Conservation (phyloP, 2,113 vertebrate genomes). For the Okapia johnstoni region DNA sequence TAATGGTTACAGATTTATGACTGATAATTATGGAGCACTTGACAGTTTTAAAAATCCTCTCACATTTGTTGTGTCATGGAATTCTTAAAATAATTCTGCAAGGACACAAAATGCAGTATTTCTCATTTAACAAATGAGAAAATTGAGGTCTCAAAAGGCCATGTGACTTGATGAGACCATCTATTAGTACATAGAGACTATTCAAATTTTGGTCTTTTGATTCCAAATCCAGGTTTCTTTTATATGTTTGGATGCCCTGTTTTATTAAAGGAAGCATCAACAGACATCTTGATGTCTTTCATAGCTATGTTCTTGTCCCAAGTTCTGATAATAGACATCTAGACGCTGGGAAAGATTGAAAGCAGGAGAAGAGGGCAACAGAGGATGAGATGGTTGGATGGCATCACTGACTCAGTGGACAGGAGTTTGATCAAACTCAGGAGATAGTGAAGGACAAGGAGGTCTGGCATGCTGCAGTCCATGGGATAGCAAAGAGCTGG, state of each 20-base stretch:
- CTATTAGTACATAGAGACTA: not conserved
- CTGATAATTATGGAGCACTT: not conserved
- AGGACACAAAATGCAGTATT: not conserved
- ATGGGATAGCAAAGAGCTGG: not conserved
- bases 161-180: not conserved
- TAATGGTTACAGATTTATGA: not conserved
- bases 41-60: not conserved
- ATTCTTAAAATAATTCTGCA: not conserved
- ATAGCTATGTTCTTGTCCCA: not conserved
- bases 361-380: not conserved
- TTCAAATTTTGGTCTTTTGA: not conserved
- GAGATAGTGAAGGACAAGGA: not conserved
- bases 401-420: not conserved
- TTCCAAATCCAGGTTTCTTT: not conserved
- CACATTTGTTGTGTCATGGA: not conserved
- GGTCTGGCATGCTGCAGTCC: not conserved
- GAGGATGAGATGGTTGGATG: not conserved
- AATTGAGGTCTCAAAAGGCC: not conserved
- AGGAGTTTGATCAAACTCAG: not conserved
- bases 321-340: not conserved
- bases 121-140: constrained; percentile 12
- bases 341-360: not conserved
- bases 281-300: not conserved
- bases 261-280: not conserved
- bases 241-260: not conserved